Evolutionary conservation across 1,140 invertebrate species (phyloP), one percentile per base, ranked within the genome.

Genomic region (Augochlora pura): DNA sequence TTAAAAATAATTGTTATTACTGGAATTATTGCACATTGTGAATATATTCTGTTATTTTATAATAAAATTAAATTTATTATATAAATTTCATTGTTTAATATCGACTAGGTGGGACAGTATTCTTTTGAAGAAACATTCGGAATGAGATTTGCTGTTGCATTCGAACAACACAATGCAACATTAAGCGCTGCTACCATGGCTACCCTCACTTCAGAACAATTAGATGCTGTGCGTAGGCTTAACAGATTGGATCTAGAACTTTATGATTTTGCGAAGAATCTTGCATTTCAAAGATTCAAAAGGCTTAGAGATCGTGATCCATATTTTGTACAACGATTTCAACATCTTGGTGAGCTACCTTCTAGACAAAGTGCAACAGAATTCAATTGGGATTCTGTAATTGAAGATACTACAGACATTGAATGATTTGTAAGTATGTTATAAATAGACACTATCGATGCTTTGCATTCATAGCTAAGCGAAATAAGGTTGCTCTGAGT

Each of bases 71-170:
- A 18, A 32, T 32, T 14, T 21, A 18, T 52, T 54, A 27, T 52
- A 60, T 52, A 69, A 62, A 25, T 21, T 52, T 32, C 10, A 54
- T 65, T 59, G 12, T 69, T 71, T 42, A 46, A 65, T 76, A 66
- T 57, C 32, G 27, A 46, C 71, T 88, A 96, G 95, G 96, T 97
- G 80, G 97, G 97, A 42, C 99, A 99, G 92, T 98, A 98, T 90
- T 96, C 99, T 57, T 99, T 99, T 93, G 98, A 99, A 91, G 96
- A 98, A 92, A 99, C 97, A n/a, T 99, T 99, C 92, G 96, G 97
- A 91, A 94, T 99, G 88, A 94, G 96, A 86, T 99, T 98, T 93
- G 95, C 96, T 62, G 95, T 97, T 84, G 96, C 96, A 38, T 98
- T 98, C 91, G 96, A 96, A 84, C 97, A 98, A 90, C 97, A 98